Conservation (phyloP, 2,888 invertebrate genomes). For the Epinotia bilunana region DNA sequence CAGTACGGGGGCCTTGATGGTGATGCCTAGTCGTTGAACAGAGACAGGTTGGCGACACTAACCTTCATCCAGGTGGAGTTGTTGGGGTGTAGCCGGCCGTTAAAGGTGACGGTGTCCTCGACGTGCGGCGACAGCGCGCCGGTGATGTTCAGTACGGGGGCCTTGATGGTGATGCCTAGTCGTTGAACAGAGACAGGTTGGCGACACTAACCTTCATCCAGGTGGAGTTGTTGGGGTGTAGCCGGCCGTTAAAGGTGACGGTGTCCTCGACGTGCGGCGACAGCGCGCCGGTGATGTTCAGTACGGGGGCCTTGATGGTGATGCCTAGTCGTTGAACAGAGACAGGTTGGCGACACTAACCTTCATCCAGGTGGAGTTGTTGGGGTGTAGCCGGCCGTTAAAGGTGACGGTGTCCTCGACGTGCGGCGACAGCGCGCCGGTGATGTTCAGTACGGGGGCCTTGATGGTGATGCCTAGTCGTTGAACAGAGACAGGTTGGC, state of each 20-base stretch:
- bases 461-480: constrained; percentile 88
- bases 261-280: constrained; percentile 98
- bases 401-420: constrained; percentile 98
- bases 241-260: constrained; percentile 97
- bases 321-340: constrained; percentile 77
- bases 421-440: constrained; percentile 96
- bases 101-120: constrained; percentile 98
- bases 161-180: constrained; percentile 88
- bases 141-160: constrained; percentile 97
- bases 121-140: constrained; percentile 97
- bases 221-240: constrained; percentile 97
- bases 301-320: constrained; percentile 92
- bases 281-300: constrained; percentile 96
- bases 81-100: constrained; percentile 97
- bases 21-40: constrained; percentile 82
- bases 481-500: background rate
- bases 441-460: constrained; percentile 96
- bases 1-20: constrained; percentile 93
- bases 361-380: constrained; percentile 99
- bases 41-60: background rate
- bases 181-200: background rate
- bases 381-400: constrained; percentile 97
- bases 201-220: constrained; percentile 95
- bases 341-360: constrained; percentile 73
- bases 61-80: constrained; percentile 99